phyloP scores from a whole-genome alignment of 2,113 vertebrate species.

The Erythrocebus patas region DNA sequence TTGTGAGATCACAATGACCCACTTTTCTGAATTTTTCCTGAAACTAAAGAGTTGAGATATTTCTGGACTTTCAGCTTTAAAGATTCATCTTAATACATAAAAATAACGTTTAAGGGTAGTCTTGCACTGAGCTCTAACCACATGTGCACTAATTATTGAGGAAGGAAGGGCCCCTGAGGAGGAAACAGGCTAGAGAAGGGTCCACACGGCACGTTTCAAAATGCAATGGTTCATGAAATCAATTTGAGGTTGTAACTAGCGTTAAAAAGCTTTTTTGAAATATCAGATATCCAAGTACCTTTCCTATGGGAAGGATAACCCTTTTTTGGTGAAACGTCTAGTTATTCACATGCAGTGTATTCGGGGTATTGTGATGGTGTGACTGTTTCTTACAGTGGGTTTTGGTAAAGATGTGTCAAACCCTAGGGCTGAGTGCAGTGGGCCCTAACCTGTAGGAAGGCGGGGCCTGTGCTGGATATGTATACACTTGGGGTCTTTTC shows the following conservation, averaged over 20 bases:
- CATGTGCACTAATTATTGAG: background rate
- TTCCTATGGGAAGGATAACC: background rate
- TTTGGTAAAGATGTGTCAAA: background rate
- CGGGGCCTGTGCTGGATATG: rapidly evolving
- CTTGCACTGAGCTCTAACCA: rapidly evolving
- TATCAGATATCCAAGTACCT: background rate
- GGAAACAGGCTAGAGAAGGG: background rate
- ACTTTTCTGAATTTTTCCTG: background rate
- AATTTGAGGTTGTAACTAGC: background rate
- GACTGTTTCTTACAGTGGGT: background rate
- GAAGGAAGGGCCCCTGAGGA: background rate
- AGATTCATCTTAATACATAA: background rate
- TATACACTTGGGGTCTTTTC: background rate
- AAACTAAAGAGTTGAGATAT: background rate
- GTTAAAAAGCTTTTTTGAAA: background rate
- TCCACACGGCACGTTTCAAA: too few relatives aligned
- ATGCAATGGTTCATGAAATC: background rate
- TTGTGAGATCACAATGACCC: background rate
- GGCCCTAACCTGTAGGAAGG: background rate
- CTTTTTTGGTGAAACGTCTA: background rate
- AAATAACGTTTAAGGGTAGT: background rate
- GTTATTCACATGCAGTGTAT: background rate
- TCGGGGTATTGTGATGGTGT: background rate
- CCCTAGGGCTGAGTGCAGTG: background rate
- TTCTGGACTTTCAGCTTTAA: background rate